Evolutionary conservation across 2,113 vertebrate genomes (phyloP).

Genomic region (Dascyllus trimaculatus): DNA sequence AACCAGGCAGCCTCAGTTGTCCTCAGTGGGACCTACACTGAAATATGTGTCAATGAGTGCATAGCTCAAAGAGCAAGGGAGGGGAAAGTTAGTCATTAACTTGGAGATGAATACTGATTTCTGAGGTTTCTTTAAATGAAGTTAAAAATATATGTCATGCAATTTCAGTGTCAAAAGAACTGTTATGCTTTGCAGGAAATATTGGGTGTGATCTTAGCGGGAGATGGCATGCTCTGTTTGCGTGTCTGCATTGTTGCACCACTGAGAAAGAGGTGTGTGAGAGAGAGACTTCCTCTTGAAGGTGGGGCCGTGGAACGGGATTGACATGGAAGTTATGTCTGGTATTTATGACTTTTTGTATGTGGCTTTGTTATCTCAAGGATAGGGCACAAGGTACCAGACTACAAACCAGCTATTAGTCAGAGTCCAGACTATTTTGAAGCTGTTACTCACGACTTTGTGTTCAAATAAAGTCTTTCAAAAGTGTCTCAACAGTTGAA

Average conservation of each 20-base stretch:
- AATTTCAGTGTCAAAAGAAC: constrained; percentile 1
- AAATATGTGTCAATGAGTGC: not conserved
- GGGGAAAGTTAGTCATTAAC: not conserved
- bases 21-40: not conserved
- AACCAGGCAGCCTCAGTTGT: too few relatives aligned
- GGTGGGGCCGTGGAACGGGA: constrained; percentile 62
- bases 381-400: constrained; percentile 25
- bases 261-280: constrained; percentile 24
- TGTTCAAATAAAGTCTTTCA: not conserved
- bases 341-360: constrained; percentile 67
- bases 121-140: too few relatives aligned
- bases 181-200: constrained; percentile 29
- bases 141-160: too few relatives aligned
- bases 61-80: not conserved
- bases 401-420: constrained; percentile 26
- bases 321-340: constrained; percentile 70
- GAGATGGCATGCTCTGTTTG: constrained; percentile 30
- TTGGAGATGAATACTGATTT: not conserved
- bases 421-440: constrained; percentile 5
- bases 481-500: not conserved
- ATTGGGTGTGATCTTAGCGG: constrained; percentile 38
- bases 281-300: constrained; percentile 48
- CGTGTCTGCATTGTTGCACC: constrained; percentile 47
- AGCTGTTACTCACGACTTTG: not conserved
- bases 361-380: constrained; percentile 59